Base-by-base conservation (phyloP, 2,888 invertebrate species). In the Acanthopleura granulata region DNA sequence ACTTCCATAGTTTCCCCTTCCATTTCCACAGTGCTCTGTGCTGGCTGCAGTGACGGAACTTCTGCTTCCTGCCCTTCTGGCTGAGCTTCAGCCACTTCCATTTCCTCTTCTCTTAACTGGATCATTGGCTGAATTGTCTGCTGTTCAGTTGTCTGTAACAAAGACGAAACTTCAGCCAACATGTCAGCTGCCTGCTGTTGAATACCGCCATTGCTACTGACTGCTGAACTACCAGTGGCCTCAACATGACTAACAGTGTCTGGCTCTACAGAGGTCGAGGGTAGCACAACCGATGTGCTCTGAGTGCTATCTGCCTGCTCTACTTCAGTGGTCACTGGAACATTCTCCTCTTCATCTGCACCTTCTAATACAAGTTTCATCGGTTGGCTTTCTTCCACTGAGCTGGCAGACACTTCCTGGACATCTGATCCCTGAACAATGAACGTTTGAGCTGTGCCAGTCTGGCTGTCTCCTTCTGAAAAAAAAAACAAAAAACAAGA, bases 21-120 rank as follows among this genome's bases (percentile, higher is more conserved):
- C 25, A 27, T 29, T 69, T 30, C 30, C 15, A 74, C 80, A 51
- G 75, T 76, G n/a, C 76, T 76, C 18, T 74, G 78, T 9, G 40
- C 40, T 40, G 40, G 40, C 40, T 40, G 40, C 3, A 40, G 40
- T 6, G 40, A 40, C n/a, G 71, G 75, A 29, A 74, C 79, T 57
- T 76, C 78, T 62, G 76, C 78, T 15, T 69, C 30, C 15, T 69
- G 70, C 51, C 73, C 74, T 49, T 71, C 76, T 25, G 75, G 6
- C 50, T 73, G 66, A n/a, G 40, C 25, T 16, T 72, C 51, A 29
- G 72, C 74, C 49, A 9, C 70, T 49, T 51, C 74, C 49, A 51
- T 72, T 25, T 71, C 74, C 57, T 27, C 70, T 49, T 51, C 74
- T 62, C 72, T 22, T 16, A 66, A 25, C 22, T 27, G 66, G 29